phyloP scores from a whole-genome alignment of 2,113 vertebrate species.

The Sapajus apella region DNA sequence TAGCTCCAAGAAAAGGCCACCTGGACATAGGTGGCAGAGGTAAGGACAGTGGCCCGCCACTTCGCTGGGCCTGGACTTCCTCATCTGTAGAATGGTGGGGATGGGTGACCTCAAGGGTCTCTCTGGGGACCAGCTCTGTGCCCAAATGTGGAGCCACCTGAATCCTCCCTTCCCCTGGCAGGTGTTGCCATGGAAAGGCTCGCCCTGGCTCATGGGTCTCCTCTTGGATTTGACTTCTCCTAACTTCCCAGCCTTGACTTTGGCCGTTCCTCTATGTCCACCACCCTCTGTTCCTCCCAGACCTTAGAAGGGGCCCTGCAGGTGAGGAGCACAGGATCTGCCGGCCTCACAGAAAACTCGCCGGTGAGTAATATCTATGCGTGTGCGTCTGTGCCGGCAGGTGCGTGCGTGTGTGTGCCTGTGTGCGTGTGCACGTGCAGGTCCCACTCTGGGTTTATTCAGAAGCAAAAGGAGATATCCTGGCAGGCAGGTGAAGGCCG shows the following conservation, averaged over 20 bases:
- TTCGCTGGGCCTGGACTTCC: neutral
- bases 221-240: neutral
- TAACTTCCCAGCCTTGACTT: neutral
- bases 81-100: neutral
- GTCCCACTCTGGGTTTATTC: neutral
- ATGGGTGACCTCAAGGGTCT: neutral
- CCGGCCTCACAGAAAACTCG: rapidly evolving
- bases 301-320: neutral
- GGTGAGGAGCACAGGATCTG: rapidly evolving
- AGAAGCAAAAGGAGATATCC: neutral
- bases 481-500: neutral
- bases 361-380: no score
- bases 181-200: neutral
- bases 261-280: rapidly evolving
- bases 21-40: no score
- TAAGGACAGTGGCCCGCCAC: neutral
- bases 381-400: rapidly evolving
- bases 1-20: neutral
- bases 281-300: no score
- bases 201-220: rapidly evolving
- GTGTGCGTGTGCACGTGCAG: neutral
- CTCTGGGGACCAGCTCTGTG: rapidly evolving
- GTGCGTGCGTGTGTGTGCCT: neutral
- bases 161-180: rapidly evolving
- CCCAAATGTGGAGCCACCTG: rapidly evolving